Conservation (phyloP, 2,888 invertebrate genomes). For the Hydriomena furcata region DNA sequence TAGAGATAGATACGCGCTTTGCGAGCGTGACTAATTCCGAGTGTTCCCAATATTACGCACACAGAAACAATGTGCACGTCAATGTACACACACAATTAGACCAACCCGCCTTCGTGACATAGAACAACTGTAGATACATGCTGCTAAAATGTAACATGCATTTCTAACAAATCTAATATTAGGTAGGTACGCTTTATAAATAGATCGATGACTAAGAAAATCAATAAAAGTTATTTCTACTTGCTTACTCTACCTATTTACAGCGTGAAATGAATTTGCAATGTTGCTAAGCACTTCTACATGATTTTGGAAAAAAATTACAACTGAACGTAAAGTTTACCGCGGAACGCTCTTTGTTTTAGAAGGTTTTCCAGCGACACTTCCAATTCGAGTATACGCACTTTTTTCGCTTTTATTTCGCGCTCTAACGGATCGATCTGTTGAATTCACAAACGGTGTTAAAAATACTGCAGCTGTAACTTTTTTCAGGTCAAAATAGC, state of each 20-base stretch:
- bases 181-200: conserved; percentile 24
- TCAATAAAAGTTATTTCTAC: neutral
- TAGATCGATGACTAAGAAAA: neutral
- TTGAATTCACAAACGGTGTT: conserved; percentile 34
- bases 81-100: too few species aligned
- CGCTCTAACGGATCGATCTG: conserved; percentile 94
- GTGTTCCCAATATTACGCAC: too few species aligned
- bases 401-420: conserved; percentile 92
- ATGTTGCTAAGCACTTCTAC: conserved; percentile 10
- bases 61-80: too few species aligned
- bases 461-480: conserved; percentile 68
- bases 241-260: neutral
- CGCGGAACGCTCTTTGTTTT: conserved; percentile 86
- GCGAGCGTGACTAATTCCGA: too few species aligned
- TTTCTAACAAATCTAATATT: too few species aligned
- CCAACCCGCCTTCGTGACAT: too few species aligned
- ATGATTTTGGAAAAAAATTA: conserved; percentile 68
- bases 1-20: too few species aligned
- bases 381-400: conserved; percentile 93
- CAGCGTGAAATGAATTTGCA: conserved; percentile 7
- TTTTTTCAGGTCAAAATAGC: conserved; percentile 55
- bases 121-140: too few species aligned
- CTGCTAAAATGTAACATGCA: neutral
- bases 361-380: conserved; percentile 90
- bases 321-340: conserved; percentile 72